A percentile compares a stretch with the other conserved stretches of the same genome.
Conservation (phyloP, 2,888 invertebrate species). For the Melipona bicolor region DNA sequence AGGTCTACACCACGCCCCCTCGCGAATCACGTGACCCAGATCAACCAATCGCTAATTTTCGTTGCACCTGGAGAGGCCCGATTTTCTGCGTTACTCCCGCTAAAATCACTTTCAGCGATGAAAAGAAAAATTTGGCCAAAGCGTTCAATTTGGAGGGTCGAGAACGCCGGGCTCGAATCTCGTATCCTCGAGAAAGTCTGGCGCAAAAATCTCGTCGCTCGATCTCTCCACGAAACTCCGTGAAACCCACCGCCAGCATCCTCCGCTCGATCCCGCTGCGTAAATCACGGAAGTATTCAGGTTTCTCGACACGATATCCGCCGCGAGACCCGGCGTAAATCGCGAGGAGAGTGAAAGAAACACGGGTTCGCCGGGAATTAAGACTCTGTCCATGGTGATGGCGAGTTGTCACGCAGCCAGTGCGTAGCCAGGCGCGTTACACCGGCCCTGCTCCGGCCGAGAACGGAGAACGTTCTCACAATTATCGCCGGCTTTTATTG, state of each 20-base stretch:
- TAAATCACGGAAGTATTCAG: conserved; percentile 13
- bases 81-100: too few species aligned
- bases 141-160: neutral
- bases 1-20: too few species aligned
- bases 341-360: conserved; percentile 7
- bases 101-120: too few species aligned
- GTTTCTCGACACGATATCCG: conserved; percentile 35
- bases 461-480: conserved; percentile 71
- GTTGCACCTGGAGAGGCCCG: too few species aligned
- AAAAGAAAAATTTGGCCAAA: neutral
- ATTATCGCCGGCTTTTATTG: conserved; percentile 75
- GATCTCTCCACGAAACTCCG: neutral
- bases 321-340: conserved; percentile 31
- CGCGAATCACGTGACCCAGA: too few species aligned
- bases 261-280: neutral
- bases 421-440: conserved; percentile 8
- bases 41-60: too few species aligned
- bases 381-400: conserved; percentile 47
- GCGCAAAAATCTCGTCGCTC: neutral
- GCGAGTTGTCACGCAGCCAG: conserved; percentile 59
- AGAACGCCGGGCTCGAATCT: neutral
- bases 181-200: neutral
- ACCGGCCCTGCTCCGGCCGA: conserved; percentile 4
- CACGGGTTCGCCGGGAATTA: conserved; percentile 47
- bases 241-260: neutral